These are phyloP conservation scores for Phalacrocorax carbo DNA, from an alignment of 2,113 vertebrate species.

Conservation along the genomic window DNA sequence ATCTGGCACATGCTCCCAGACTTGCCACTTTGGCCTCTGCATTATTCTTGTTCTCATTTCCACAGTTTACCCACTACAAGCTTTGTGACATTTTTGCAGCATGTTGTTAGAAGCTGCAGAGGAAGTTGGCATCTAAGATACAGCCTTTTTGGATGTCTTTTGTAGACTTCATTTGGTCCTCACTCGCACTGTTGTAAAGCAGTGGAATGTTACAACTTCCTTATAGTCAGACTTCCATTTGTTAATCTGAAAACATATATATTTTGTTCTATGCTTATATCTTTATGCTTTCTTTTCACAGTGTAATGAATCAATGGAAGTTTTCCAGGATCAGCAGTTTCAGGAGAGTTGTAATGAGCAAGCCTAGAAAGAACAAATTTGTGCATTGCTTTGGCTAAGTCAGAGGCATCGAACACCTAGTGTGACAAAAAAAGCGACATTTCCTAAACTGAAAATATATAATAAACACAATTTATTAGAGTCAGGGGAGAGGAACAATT, in stretches of 20 bases:
- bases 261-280: not conserved
- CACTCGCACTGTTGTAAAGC: not conserved
- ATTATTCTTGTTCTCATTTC: not conserved
- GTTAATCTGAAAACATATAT: not conserved
- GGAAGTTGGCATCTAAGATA: not conserved
- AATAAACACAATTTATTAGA: not conserved
- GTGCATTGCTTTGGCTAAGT: not conserved
- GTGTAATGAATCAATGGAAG: not conserved
- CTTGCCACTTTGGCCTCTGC: not conserved
- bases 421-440: not conserved
- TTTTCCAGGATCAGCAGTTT: not conserved
- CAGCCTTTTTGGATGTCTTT: not conserved
- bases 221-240: not conserved
- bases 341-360: not conserved
- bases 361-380: not conserved
- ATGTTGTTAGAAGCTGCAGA: not conserved
- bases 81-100: not conserved
- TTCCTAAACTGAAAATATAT: not conserved
- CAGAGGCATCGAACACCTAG: not conserved
- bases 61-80: not conserved
- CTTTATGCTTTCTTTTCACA: not conserved
- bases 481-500: too few relatives aligned
- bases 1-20: not conserved
- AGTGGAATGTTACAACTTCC: not conserved
- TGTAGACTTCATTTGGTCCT: not conserved